A percentile compares a stretch with the other conserved stretches of the same genome.
These are phyloP conservation scores for Arctia plantaginis DNA, from an alignment of 2,888 invertebrate genomes.

Conservation along the genomic window DNA sequence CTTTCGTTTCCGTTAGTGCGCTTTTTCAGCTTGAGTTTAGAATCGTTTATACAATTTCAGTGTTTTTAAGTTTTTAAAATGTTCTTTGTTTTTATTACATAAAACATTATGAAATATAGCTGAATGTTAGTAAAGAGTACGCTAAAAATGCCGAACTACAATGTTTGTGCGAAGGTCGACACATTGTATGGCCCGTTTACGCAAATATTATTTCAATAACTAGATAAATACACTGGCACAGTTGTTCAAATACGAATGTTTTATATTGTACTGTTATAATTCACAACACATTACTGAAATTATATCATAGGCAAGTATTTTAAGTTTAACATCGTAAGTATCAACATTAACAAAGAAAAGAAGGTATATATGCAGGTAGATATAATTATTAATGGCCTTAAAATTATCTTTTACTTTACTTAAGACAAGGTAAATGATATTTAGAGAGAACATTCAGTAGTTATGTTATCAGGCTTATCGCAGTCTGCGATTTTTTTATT, in stretches of 20 bases:
- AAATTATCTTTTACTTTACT: neutral
- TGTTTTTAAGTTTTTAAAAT: neutral
- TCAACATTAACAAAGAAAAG: neutral
- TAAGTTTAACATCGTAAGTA: neutral
- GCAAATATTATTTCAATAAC: constrained; percentile 30
- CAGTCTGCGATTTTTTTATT: neutral
- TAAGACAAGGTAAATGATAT: neutral
- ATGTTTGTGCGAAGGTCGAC: constrained; percentile 32
- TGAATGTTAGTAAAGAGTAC: neutral
- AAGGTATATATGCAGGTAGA: neutral
- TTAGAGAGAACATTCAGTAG: neutral
- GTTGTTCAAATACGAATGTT: constrained; percentile 19
- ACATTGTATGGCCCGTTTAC: constrained; percentile 25
- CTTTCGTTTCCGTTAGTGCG: neutral
- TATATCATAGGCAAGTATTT: neutral
- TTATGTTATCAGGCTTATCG: neutral
- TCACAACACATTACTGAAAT: neutral
- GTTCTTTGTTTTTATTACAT: neutral
- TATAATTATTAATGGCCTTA: neutral
- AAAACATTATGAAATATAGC: neutral
- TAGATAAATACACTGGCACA: constrained; percentile 14
- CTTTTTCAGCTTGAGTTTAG: neutral
- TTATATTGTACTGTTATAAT: constrained; percentile 3
- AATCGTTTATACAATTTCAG: neutral
- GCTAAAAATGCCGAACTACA: neutral